Conservation (phyloP, 2,888 invertebrate species). For the Tiliacea aurago region DNA sequence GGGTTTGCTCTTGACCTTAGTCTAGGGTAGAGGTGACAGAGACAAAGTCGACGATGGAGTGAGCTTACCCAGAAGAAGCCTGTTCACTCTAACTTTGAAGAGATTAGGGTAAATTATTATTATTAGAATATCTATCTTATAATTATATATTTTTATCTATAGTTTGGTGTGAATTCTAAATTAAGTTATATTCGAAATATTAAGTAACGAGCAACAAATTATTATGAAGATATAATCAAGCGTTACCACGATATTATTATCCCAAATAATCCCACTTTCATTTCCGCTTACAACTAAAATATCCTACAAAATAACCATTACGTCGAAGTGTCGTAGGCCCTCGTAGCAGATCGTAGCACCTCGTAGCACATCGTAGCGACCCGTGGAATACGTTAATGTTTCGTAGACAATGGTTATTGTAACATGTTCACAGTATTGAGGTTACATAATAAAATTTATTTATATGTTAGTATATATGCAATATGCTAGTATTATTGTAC, state of each 20-base stretch:
- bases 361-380: slow-evolving; percentile 54
- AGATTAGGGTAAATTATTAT: too few relatives aligned
- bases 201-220: background rate
- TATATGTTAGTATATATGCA: slow-evolving; percentile 1
- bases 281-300: slow-evolving; percentile 35
- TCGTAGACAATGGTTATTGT: slow-evolving; percentile 61
- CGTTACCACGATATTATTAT: slow-evolving; percentile 7
- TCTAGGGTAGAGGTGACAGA: too few relatives aligned
- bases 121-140: background rate
- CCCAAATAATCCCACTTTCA: slow-evolving; percentile 23
- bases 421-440: slow-evolving; percentile 42
- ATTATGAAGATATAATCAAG: slow-evolving; percentile 11
- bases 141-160: background rate
- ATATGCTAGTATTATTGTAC: background rate
- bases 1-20: too few relatives aligned
- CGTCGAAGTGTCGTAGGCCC: slow-evolving; percentile 54
- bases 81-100: too few relatives aligned
- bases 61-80: too few relatives aligned
- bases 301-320: slow-evolving; percentile 58
- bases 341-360: slow-evolving; percentile 62
- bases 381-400: slow-evolving; percentile 47
- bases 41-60: too few relatives aligned
- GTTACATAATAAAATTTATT: slow-evolving; percentile 44
- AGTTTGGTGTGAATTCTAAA: background rate
- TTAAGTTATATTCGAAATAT: background rate